These are phyloP conservation scores for Salarias fasciatus DNA, from an alignment of 2,797 vertebrate species.

Conservation along the genomic window DNA sequence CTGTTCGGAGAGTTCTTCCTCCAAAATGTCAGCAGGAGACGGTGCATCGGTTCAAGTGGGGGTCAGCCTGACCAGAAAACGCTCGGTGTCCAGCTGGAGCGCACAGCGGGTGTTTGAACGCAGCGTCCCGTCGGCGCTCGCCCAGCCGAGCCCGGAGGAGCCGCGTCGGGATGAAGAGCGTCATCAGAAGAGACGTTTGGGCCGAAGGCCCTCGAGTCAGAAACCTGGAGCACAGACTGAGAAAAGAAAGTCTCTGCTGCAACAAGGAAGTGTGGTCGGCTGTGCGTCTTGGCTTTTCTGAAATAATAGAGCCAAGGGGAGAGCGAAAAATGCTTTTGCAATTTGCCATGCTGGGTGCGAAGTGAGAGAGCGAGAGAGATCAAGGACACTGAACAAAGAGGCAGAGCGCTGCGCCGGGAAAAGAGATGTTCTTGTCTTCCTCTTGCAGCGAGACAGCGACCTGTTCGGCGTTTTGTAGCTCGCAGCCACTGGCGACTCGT, in stretches of 20 bases:
- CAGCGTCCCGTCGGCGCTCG: constrained; percentile 35
- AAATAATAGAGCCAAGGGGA: constrained; percentile 35
- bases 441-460: constrained; percentile 35
- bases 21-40: too few species aligned
- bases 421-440: constrained; percentile 40
- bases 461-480: constrained; percentile 53
- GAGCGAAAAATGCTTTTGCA: constrained; percentile 22
- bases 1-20: too few species aligned
- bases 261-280: constrained; percentile 47
- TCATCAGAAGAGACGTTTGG: constrained; percentile 42
- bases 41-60: too few species aligned
- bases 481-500: constrained; percentile 32
- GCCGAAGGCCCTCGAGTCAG: constrained; percentile 41
- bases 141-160: constrained; percentile 14
- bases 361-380: constrained; percentile 29
- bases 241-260: constrained; percentile 42
- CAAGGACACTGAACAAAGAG: constrained; percentile 52
- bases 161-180: constrained; percentile 36
- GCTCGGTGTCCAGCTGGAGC: constrained; percentile 51
- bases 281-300: constrained; percentile 24
- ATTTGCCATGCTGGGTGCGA: constrained; percentile 34
- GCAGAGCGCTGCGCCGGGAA: constrained; percentile 23
- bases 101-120: constrained; percentile 55
- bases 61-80: too few species aligned
- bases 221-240: constrained; percentile 27